Evolutionary conservation across 2,888 invertebrate species (phyloP), one percentile per base, ranked within the genome.

Genomic region (Polylopha cassiicola): DNA sequence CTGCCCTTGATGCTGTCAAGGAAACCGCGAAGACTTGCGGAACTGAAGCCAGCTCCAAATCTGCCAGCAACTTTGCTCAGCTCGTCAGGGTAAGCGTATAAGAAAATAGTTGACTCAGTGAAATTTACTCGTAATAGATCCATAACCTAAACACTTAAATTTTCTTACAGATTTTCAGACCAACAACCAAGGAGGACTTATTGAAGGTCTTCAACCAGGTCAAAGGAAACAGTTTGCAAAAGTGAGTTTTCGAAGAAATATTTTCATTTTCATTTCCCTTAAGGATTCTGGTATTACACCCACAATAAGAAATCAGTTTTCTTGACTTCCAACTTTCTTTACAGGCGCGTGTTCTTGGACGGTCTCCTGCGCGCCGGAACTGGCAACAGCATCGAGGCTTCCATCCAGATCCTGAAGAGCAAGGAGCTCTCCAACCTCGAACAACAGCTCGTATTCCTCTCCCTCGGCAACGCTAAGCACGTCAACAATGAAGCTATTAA

Each of bases 291-390:
- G n/a, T n/a, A n/a, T n/a, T n/a, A n/a, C n/a, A n/a, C n/a, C n/a
- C n/a, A n/a, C n/a, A n/a, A n/a, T n/a, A n/a, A n/a, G n/a, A n/a
- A n/a, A n/a, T n/a, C n/a, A n/a, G n/a, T n/a, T n/a, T n/a, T n/a
- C n/a, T n/a, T n/a, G n/a, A n/a, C 6, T 1, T 3, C 62, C 67
- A 1, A 26, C n/a, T 8, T 26, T 7, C 14, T 44, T 37, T 29
- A 2, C 28, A 91, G 92, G 54, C 92, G 92, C 53, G 89, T 94
- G 3, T 92, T 93, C 66, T 69, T 95, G 37, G 96, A 97, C 64
- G 95, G 92, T 36, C 75, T 97, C 0, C 90, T 95, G 55, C 90
- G 92, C 38, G 88, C 95, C 0, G 94, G 92, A 15, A 94, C 92
- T 8, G 92, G 92, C 1, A 91, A 92, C 37, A 88, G 94, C 6